Percentiles rank a stretch among this genome's conserved stretches.
Conservation (phyloP, 2,113 vertebrate genomes). For the Oxyruncus cristatus region DNA sequence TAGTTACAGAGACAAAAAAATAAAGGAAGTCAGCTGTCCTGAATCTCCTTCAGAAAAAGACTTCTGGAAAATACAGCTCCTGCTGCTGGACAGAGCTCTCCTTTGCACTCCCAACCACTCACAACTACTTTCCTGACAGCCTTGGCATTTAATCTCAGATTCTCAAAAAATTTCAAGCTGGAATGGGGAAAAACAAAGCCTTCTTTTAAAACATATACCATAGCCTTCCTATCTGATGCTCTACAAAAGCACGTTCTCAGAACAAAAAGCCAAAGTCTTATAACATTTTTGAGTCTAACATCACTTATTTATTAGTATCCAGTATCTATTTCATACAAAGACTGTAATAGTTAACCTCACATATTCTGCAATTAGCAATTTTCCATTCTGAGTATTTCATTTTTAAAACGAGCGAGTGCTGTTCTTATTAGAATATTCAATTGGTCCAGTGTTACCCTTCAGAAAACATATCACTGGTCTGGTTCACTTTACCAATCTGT, state of each 20-base stretch:
- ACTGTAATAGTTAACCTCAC: not conserved
- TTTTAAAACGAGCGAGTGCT: not conserved
- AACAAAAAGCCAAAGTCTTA: not conserved
- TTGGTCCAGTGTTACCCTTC: not conserved
- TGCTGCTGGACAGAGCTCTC: not conserved
- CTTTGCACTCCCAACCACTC: not conserved
- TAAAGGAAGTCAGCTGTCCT: not conserved
- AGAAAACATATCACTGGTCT: not conserved
- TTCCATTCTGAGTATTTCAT: not conserved
- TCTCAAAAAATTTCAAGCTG: not conserved
- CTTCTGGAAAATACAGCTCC: not conserved
- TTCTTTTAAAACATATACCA: not conserved
- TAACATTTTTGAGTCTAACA: not conserved
- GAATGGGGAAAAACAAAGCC: not conserved
- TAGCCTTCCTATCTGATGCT: not conserved
- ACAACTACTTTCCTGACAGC: not conserved
- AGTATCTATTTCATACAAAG: not conserved
- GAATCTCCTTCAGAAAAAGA: not conserved
- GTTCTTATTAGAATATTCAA: not conserved
- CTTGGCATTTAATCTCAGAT: not conserved
- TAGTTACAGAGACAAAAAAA: not conserved
- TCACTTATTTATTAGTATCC: not conserved
- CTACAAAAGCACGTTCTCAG: not conserved
- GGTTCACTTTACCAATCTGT: not conserved
- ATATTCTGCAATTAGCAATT: not conserved